Percentiles rank a stretch among this genome's conserved stretches.
phyloP scores from a whole-genome alignment of 1,140 invertebrate species.

The Drosophila oshimai region DNA sequence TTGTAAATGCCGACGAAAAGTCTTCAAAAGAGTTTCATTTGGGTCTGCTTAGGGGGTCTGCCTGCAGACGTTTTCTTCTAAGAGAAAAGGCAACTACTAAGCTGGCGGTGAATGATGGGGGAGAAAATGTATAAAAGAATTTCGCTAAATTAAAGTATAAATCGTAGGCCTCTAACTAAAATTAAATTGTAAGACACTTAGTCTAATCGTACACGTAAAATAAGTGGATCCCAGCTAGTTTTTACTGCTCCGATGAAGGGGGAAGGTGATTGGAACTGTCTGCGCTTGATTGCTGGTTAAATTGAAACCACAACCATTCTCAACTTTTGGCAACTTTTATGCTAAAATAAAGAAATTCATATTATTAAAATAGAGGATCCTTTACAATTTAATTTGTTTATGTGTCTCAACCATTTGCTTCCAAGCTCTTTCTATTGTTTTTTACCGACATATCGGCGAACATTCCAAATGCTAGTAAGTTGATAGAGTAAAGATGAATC shows the following conservation, averaged over 20 bases:
- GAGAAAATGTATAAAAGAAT: slow-evolving; percentile 66
- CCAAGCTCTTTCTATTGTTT: background rate
- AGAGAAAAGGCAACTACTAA: slow-evolving; percentile 64
- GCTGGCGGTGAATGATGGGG: slow-evolving; percentile 2
- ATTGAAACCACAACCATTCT: slow-evolving; percentile 74
- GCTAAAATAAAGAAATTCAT: slow-evolving; percentile 24
- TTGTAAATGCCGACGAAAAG: slow-evolving; percentile 57
- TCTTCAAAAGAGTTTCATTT: slow-evolving; percentile 48
- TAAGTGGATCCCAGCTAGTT: slow-evolving; percentile 31
- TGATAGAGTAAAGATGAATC: too few species aligned
- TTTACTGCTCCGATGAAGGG: background rate
- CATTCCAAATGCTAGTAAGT: too few species aligned
- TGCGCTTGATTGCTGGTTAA: slow-evolving; percentile 38
- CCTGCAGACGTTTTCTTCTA: slow-evolving; percentile 68
- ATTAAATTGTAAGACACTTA: slow-evolving; percentile 38
- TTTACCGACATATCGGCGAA: too few species aligned
- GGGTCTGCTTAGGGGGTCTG: slow-evolving; percentile 63
- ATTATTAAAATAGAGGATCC: background rate
- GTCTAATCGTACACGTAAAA: slow-evolving; percentile 46
- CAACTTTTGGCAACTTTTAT: slow-evolving; percentile 77
- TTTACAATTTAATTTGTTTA: background rate
- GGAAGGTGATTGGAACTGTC: slow-evolving; percentile 6
- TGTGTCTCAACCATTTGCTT: background rate
- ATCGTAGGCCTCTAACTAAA: slow-evolving; percentile 45
- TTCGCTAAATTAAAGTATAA: slow-evolving; percentile 72